A percentile compares a stretch with the other conserved stretches of the same genome.
These are phyloP conservation scores for Nicator chloris DNA, from an alignment of 2,113 vertebrate genomes.

Conservation along the genomic window DNA sequence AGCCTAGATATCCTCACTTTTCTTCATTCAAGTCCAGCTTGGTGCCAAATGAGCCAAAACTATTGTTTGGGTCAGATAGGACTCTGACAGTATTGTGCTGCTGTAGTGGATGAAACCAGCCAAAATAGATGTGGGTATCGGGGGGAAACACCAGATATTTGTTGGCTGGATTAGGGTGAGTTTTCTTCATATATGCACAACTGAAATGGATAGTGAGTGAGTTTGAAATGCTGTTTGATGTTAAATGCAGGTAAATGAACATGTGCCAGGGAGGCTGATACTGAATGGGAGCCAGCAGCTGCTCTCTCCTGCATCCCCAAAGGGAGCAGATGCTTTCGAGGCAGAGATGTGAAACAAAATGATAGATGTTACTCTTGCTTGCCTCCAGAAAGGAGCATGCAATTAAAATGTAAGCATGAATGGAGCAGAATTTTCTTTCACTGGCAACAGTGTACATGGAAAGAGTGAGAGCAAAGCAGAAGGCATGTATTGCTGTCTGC, in stretches of 20 bases:
- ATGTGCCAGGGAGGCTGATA: background rate
- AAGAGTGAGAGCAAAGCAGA: background rate
- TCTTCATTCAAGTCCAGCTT: background rate
- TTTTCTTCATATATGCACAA: background rate
- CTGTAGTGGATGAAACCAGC: background rate
- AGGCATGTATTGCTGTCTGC: slow-evolving; percentile 2
- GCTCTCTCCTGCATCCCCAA: background rate
- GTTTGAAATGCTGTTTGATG: background rate
- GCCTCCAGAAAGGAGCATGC: background rate
- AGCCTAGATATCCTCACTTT: background rate
- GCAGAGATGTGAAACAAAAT: slow-evolving; percentile 25
- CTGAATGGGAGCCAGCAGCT: background rate
- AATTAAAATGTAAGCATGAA: slow-evolving; percentile 27
- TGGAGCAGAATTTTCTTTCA: background rate
- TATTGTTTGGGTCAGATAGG: background rate
- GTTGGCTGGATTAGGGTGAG: background rate
- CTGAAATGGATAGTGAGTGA: background rate
- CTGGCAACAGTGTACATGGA: background rate
- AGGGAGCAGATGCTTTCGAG: slow-evolving; percentile 11
- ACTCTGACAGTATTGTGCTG: background rate
- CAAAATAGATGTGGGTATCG: background rate
- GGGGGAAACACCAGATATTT: background rate
- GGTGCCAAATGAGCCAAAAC: background rate
- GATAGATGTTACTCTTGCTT: slow-evolving; percentile 8
- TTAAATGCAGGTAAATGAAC: slow-evolving; percentile 7